A percentile compares a stretch with the other conserved stretches of the same genome.
phyloP scores from a whole-genome alignment of 2,888 invertebrate genomes.

The Drosophila monieri region DNA sequence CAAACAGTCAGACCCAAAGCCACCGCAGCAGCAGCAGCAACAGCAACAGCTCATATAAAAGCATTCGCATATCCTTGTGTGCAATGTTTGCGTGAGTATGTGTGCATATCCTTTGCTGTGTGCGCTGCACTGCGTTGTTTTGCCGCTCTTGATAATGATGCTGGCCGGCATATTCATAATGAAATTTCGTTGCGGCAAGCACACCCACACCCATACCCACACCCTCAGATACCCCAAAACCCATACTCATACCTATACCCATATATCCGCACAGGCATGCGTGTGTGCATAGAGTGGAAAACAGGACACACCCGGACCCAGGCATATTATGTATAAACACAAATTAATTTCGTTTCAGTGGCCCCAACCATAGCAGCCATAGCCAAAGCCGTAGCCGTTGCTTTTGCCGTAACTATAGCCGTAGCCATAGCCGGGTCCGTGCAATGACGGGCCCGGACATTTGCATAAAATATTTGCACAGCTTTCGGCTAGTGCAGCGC shows the following conservation, averaged over 20 bases:
- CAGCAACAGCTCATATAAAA: conserved; percentile 69
- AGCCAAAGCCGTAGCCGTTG: conserved; percentile 43
- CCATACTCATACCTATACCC: conserved; percentile 16
- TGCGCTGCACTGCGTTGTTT: conserved; percentile 72
- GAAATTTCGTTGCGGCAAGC: conserved; percentile 75
- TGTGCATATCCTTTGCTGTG: conserved; percentile 74
- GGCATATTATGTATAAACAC: conserved; percentile 81
- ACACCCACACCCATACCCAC: conserved; percentile 29
- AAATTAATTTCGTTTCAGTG: conserved; percentile 81
- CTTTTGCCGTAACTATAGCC: conserved; percentile 28
- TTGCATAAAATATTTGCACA: conserved; percentile 83
- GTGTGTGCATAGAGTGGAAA: conserved; percentile 41
- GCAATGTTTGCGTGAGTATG: conserved; percentile 17
- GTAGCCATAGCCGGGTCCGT: conserved; percentile 64
- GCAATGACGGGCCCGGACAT: conserved; percentile 73
- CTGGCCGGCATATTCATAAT: conserved; percentile 77
- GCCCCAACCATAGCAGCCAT: conserved; percentile 69
- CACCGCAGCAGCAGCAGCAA: conserved; percentile 61
- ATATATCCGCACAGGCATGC: conserved; percentile 55
- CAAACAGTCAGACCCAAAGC: conserved; percentile 68
- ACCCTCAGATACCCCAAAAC: neutral
- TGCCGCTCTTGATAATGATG: conserved; percentile 77
- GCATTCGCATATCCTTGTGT: conserved; percentile 63
- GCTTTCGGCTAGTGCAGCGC: conserved; percentile 74
- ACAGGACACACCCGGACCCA: conserved; percentile 47